These are phyloP conservation scores for Arothron firmamentum DNA, from an alignment of 2,113 vertebrate species.

Conservation along the genomic window DNA sequence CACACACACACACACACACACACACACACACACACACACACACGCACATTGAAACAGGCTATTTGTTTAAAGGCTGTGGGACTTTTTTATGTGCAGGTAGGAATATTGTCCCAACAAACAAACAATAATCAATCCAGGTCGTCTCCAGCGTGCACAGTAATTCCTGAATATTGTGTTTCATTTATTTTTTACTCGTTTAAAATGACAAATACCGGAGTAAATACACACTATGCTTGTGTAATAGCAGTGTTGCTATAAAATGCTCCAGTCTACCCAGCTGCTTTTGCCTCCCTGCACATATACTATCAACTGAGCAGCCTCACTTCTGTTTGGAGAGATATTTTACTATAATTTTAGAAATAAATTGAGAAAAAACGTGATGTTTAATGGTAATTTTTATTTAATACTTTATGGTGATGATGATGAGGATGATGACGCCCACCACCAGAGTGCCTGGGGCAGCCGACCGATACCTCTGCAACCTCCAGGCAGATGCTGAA, in stretches of 20 bases:
- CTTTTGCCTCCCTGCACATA: no score
- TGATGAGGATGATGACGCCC: not conserved
- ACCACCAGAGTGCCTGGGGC: not conserved
- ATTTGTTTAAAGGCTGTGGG: slow-evolving; percentile 49
- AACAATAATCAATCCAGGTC: slow-evolving; percentile 13
- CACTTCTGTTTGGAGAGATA: no score
- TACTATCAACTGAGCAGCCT: no score
- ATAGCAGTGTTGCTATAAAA: not conserved
- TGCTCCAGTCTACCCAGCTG: not conserved
- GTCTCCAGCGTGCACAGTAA: not conserved
- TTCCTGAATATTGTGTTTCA: no score
- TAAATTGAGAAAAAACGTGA: no score
- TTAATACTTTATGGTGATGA: no score
- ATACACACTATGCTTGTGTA: no score
- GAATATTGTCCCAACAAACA: not conserved
- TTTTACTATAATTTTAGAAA: no score
- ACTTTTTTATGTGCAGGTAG: slow-evolving; percentile 6
- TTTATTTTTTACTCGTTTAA: not conserved
- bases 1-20: slow-evolving; percentile 25
- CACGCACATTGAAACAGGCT: slow-evolving; percentile 29
- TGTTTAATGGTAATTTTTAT: no score
- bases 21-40: slow-evolving; percentile 12
- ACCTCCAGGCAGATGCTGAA: slow-evolving; percentile 26
- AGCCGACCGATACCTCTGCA: slow-evolving; percentile 20
- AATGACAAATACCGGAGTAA: no score